Conservation (phyloP, 2,113 vertebrate genomes). For the Mustela lutreola region DNA sequence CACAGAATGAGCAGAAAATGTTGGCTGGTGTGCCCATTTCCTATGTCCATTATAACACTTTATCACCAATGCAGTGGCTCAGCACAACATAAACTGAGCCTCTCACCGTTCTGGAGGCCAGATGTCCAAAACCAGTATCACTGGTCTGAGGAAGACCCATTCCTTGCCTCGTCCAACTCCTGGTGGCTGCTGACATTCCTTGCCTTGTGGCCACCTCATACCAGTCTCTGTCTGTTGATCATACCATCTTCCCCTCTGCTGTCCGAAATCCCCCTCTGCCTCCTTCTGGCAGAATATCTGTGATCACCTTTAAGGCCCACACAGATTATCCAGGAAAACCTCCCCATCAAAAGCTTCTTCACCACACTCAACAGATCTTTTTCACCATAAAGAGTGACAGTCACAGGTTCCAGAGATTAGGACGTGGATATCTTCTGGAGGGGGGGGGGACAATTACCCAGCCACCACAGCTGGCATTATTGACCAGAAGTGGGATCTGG, state of each 20-base stretch:
- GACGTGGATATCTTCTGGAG: background rate
- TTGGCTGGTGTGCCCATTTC: background rate
- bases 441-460: background rate
- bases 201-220: background rate
- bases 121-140: background rate
- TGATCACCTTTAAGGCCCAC: background rate
- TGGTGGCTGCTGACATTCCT: background rate
- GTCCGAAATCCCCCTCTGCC: background rate
- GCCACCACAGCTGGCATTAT: background rate
- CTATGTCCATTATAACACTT: background rate
- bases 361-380: background rate
- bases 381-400: background rate
- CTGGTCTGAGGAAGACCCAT: background rate
- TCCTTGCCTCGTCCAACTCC: background rate
- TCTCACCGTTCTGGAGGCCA: background rate
- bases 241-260: background rate
- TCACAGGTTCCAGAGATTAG: background rate
- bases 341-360: background rate
- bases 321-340: background rate
- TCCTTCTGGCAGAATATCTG: background rate
- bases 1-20: background rate
- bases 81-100: background rate
- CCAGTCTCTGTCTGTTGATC: background rate
- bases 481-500: background rate
- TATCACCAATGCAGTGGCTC: background rate